Evolutionary conservation across 2,113 vertebrate species (phyloP).

Genomic region (Lathamus discolor): DNA sequence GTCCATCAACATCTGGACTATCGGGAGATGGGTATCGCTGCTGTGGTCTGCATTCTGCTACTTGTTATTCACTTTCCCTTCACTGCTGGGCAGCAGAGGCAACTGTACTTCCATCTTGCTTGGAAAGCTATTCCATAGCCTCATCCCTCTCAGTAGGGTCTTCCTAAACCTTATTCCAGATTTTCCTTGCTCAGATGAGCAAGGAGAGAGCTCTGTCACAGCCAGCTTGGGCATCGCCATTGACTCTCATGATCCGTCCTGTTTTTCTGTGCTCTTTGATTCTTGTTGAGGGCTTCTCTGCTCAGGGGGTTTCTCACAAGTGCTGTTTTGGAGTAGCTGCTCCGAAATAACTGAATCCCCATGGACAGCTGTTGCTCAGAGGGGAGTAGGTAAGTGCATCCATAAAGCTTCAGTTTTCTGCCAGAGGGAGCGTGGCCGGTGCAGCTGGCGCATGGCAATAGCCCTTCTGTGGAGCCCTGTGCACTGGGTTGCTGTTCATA

Average conservation of each 20-base stretch:
- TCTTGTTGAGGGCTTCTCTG: not conserved
- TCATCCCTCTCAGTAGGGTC: not conserved
- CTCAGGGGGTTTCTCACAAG: not conserved
- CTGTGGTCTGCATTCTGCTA: not conserved
- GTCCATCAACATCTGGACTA: rapidly evolving
- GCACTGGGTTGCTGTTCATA: no score
- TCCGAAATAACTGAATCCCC: not conserved
- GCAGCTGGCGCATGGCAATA: not conserved
- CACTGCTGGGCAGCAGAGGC: rapidly evolving
- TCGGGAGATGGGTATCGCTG: rapidly evolving
- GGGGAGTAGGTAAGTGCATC: not conserved
- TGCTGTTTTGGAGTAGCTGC: not conserved
- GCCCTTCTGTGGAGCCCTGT: rapidly evolving
- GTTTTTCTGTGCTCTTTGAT: not conserved
- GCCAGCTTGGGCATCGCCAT: not conserved
- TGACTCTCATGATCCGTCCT: rapidly evolving
- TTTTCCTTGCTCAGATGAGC: not conserved
- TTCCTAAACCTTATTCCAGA: not conserved
- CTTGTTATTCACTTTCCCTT: not conserved
- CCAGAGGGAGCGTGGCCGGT: rapidly evolving
- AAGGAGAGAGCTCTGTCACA: not conserved
- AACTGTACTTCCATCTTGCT: not conserved
- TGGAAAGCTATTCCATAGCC: not conserved
- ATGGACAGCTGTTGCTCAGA: not conserved
- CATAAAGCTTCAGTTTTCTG: not conserved